phyloP scores from a whole-genome alignment of 2,888 invertebrate species.

The Hirtodrosophila confusa region DNA sequence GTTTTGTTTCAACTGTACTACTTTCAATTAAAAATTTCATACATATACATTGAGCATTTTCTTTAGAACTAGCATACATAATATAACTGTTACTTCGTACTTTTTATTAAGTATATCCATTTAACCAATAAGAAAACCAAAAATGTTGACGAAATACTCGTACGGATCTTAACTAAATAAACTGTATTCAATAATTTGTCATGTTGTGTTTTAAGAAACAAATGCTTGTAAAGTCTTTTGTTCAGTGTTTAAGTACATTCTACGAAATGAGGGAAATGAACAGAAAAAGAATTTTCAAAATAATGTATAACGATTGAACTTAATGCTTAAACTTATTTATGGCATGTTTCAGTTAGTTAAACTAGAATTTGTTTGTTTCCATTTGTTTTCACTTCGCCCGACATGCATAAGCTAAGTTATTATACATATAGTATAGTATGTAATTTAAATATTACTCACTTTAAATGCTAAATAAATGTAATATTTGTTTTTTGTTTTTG shows the following conservation, averaged over 20 bases:
- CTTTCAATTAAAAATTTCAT: conserved; percentile 23
- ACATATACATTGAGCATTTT: conserved; percentile 69
- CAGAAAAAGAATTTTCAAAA: conserved; percentile 7
- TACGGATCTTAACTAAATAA: conserved; percentile 32
- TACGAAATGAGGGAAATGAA: conserved; percentile 28
- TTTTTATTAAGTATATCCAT: conserved; percentile 50
- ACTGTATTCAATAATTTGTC: conserved; percentile 19
- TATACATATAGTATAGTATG: neutral
- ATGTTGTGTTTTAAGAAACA: conserved; percentile 31
- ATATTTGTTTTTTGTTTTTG: conserved; percentile 36
- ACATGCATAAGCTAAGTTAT: no score
- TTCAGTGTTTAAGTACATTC: conserved; percentile 64
- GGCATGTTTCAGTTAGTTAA: conserved; percentile 77
- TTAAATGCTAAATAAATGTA: conserved; percentile 66
- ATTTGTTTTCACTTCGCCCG: conserved; percentile 4
- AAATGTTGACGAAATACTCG: conserved; percentile 6
- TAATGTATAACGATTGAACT: conserved; percentile 36
- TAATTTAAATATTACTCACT: conserved; percentile 34
- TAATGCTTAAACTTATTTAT: conserved; percentile 70
- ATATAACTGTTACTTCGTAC: conserved; percentile 29
- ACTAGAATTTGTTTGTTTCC: conserved; percentile 48
- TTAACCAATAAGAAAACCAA: conserved; percentile 60
- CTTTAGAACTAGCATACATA: conserved; percentile 42
- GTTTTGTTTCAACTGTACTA: conserved; percentile 14
- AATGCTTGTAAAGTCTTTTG: conserved; percentile 67